A percentile compares a stretch with the other conserved stretches of the same genome.
These are phyloP conservation scores for Nipponia nippon DNA, from an alignment of 2,113 vertebrate species.

Conservation along the genomic window DNA sequence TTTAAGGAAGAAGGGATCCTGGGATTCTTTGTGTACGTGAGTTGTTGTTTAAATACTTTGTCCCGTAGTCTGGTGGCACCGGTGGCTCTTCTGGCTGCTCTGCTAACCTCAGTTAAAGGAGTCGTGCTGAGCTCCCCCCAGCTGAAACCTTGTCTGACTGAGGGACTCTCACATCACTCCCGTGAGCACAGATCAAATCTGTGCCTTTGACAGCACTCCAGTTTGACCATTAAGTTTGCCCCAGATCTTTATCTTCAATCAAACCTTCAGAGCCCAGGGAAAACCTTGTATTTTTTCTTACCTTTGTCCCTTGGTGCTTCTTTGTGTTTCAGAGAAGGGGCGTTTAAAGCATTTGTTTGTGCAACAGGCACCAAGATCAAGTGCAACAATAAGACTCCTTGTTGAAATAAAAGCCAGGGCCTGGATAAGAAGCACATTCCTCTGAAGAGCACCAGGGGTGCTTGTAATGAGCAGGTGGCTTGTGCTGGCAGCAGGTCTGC, in stretches of 20 bases:
- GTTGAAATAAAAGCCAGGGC: conserved; percentile 9
- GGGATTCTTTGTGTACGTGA: conserved; percentile 89
- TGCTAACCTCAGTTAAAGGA: background rate
- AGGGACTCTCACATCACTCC: background rate
- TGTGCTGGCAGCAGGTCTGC: background rate
- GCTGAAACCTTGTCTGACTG: background rate
- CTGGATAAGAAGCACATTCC: background rate
- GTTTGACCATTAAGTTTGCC: background rate
- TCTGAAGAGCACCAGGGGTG: background rate
- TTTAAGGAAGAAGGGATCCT: conserved; percentile 86
- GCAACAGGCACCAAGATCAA: background rate
- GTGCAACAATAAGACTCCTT: background rate
- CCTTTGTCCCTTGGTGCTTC: background rate
- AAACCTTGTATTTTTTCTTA: background rate
- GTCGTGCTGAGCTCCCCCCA: background rate
- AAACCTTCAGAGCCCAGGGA: background rate
- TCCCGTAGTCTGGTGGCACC: background rate
- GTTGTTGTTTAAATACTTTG: conserved; percentile 18
- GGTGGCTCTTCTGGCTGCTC: background rate
- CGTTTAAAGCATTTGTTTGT: conserved; percentile 16
- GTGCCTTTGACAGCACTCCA: background rate
- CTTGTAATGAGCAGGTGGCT: background rate
- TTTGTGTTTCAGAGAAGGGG: background rate
- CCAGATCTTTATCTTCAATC: conserved; percentile 9
- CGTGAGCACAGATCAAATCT: background rate